Conservation (phyloP, 2,113 vertebrate genomes). For the Brachyhypopomus gauderio region DNA sequence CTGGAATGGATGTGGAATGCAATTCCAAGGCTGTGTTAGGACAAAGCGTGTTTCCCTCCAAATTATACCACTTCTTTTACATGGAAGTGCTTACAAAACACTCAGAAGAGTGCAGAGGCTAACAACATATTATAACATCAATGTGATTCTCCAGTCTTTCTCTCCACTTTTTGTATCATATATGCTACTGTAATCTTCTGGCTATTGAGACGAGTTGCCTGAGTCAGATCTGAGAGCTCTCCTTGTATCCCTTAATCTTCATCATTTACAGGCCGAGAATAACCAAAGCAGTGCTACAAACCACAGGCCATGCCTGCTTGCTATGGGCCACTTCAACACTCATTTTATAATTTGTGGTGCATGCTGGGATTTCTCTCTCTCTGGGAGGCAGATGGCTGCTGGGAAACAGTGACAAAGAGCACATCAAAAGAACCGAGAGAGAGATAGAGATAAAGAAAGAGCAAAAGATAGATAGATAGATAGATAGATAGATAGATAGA, state of each 20-base stretch:
- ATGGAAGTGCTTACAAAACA: no score
- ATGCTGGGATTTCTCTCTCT: slow-evolving; percentile 44
- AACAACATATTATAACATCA: no score
- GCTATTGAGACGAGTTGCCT: no score
- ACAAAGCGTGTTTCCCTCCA: no score
- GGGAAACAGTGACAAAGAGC: slow-evolving; percentile 45
- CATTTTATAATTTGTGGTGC: slow-evolving; percentile 30
- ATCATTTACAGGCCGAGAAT: background rate
- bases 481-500: no score
- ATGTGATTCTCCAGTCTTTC: no score
- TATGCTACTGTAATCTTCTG: no score
- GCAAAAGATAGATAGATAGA: background rate
- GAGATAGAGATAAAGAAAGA: slow-evolving; percentile 47
- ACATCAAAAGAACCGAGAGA: slow-evolving; percentile 56
- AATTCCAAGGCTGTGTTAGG: no score
- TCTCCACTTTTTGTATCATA: no score
- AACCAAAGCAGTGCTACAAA: slow-evolving; percentile 21
- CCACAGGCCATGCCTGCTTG: background rate
- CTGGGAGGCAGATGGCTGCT: slow-evolving; percentile 48
- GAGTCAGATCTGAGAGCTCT: no score
- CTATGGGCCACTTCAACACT: background rate
- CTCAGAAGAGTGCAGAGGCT: no score
- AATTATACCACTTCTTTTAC: no score
- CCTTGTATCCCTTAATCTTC: background rate
- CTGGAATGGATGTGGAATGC: background rate